Conservation (phyloP, 2,113 vertebrate species). For the Eretmodus cyanostictus region DNA sequence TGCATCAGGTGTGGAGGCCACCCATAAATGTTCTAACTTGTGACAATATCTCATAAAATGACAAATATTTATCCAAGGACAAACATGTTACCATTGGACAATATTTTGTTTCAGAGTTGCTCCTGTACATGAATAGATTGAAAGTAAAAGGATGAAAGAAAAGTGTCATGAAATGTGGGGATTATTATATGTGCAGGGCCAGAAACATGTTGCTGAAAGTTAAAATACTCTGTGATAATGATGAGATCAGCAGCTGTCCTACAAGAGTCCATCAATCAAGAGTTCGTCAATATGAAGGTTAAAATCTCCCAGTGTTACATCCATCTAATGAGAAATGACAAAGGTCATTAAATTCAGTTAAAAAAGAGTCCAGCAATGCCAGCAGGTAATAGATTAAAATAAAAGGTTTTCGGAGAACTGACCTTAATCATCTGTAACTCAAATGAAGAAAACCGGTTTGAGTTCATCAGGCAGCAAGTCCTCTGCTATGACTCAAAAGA, state of each 20-base stretch:
- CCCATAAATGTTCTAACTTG: not conserved
- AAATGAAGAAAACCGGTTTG: not conserved
- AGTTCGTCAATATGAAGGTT: not conserved
- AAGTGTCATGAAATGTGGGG: not conserved
- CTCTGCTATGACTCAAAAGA: not conserved
- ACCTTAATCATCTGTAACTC: not conserved
- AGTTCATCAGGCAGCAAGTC: not conserved
- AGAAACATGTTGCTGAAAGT: not conserved
- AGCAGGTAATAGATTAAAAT: not conserved
- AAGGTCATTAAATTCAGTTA: not conserved
- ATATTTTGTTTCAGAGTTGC: not conserved
- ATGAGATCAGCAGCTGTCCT: not conserved
- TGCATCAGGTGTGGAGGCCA: not conserved
- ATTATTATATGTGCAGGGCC: not conserved
- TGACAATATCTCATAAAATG: not conserved
- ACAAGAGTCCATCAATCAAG: not conserved
- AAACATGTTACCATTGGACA: not conserved
- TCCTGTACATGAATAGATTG: not conserved
- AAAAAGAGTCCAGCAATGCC: not conserved
- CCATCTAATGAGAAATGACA: not conserved
- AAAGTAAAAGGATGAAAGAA: not conserved
- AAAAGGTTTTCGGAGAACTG: not conserved
- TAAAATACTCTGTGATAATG: not conserved
- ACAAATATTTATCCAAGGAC: not conserved
- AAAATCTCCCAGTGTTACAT: not conserved